These are phyloP conservation scores for Auanema freiburgensis DNA, from an alignment of 2,888 invertebrate species.

Conservation along the genomic window DNA sequence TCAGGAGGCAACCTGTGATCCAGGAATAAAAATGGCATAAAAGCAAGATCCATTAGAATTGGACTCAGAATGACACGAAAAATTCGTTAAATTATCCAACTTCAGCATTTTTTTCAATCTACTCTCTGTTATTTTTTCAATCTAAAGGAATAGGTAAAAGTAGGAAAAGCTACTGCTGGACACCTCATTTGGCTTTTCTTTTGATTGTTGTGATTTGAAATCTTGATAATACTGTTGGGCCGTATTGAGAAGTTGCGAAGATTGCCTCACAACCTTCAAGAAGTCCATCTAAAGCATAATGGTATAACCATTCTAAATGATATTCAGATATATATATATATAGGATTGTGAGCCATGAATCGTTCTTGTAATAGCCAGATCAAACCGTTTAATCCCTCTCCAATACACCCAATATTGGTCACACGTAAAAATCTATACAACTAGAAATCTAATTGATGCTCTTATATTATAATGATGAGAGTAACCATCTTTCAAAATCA, in stretches of 20 bases:
- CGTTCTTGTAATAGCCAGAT: too few species aligned
- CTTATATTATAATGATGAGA: not conserved
- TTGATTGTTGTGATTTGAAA: not conserved
- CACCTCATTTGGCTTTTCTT: slow-evolving; percentile 1
- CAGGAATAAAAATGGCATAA: slow-evolving; percentile 21
- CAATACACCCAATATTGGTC: not conserved
- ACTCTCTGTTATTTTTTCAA: slow-evolving; percentile 14
- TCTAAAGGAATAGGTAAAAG: slow-evolving; percentile 7
- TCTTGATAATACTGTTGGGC: not conserved
- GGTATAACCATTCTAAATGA: too few species aligned
- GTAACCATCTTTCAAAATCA: slow-evolving; percentile 4
- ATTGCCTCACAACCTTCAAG: too few species aligned
- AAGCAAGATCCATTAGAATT: slow-evolving; percentile 12
- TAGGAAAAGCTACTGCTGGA: too few species aligned
- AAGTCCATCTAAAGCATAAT: too few species aligned
- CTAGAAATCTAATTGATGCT: slow-evolving; percentile 6
- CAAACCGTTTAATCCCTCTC: too few species aligned
- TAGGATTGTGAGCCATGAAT: too few species aligned
- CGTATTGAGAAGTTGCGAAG: too few species aligned
- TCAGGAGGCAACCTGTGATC: slow-evolving; percentile 13
- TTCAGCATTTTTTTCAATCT: slow-evolving; percentile 25
- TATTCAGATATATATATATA: too few species aligned
- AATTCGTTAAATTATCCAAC: slow-evolving; percentile 12
- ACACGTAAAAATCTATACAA: slow-evolving; percentile 2
- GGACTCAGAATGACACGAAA: slow-evolving; percentile 23